Evolutionary conservation across 2,797 vertebrate species (phyloP), one percentile per base, ranked within the genome.

Genomic region (Danionella dracula): DNA sequence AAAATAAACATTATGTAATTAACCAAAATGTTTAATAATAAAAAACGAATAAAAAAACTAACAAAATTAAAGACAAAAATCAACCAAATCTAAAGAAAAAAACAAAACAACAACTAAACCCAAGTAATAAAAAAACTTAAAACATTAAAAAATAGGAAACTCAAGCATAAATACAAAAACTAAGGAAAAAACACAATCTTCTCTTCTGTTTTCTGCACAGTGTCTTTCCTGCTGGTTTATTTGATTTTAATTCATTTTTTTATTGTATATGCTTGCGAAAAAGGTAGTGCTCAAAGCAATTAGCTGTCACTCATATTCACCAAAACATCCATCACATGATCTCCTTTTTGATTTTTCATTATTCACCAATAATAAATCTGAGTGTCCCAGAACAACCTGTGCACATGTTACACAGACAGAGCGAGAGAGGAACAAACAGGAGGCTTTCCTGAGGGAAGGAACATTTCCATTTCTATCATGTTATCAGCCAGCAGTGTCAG

Each of bases 401-500:
- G 34, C 5, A 5, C 46, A 13, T 31, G 15, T 12, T 13, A 21
- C 44, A 31, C 45, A 15, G 23, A 31, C 12, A 50, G 11, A 46
- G 16, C 2, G 41, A n/a, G 11, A 38, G 11, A 19, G 15, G 34
- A 48, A 34, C 4, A 13, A 13, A 57, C n/a, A 49, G 5, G 21
- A 45, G 40, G 19, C 23, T 54, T 19, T 59, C 77, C 72, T 71
- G 64, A 23, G 50, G 53, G 74, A 75, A 77, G 3, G 6, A 17
- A 49, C 23, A 44, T 61, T 76, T 80, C 59, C 67, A 67, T 71
- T 67, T 74, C 81, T 49, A 75, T 75, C 68, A 56, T 65, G 45
- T 63, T 77, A 72, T 72, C 0, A 69, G 69, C 42, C 16, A 49
- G 49, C 65, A 50, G 32, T 15, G 44, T 40, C 20, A n/a, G 40